Evolutionary conservation across 2,797 vertebrate species (phyloP), one percentile per base, ranked within the genome.

Genomic region (Acanthurus lineatus): DNA sequence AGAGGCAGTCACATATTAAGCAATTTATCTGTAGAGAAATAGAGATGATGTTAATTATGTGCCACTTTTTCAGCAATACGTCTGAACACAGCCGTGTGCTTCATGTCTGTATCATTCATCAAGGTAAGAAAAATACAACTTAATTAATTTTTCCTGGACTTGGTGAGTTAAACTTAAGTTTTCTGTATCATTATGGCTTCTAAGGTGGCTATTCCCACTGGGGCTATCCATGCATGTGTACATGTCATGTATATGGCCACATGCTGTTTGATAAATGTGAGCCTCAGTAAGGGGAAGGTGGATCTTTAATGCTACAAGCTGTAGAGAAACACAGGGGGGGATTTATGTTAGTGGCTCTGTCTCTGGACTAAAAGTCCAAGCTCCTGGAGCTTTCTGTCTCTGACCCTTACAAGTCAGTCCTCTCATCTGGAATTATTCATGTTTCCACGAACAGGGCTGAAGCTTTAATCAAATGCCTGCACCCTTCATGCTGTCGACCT

Each of bases 351-450:
- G 3, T 68, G 47, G 65, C 72, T 72, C 22, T 78, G 58, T 83
- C 71, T 35, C 20, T 49, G 69, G 76, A 64, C 68, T 14, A 40
- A 54, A 57, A 75, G 53, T 38, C 51, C 66, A 51, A 61, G 73
- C 85, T 86, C 75, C 74, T 45, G 35, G 54, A 79, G 67, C 38
- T 51, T 63, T 86, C 67, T 70, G 38, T 61, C 56, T 73, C 48
- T 84, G 73, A 89, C 84, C 77, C 81, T 81, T 73, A 83, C 72
- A 69, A 89, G 85, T 89, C 86, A 76, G 84, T 69, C 72, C 73
- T 84, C 84, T 90, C 80, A 79, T 88, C 77, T 84, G 74, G 84
- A 91, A 91, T 91, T 91, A 92, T 94, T 92, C 85, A 82, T 83
- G 86, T 91, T 90, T 86, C 71, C 52, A 72, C 75, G 81, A 86